Evolutionary conservation across 2,888 invertebrate genomes (phyloP).

Genomic region (Hedychridium roseum): DNA sequence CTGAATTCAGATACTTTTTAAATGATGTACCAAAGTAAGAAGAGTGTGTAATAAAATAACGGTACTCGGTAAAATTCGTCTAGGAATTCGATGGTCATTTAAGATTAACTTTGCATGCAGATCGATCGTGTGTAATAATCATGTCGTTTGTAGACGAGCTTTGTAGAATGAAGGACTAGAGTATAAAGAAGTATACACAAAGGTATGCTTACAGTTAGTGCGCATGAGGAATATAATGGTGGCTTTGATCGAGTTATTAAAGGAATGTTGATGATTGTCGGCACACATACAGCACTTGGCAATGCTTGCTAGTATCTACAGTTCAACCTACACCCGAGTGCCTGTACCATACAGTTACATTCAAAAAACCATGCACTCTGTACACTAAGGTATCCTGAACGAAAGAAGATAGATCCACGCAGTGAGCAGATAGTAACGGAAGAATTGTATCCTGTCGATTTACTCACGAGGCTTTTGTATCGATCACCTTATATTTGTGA

Average conservation of each 20-base stretch:
- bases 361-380: constrained; percentile 60
- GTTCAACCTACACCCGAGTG: constrained; percentile 61
- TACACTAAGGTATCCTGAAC: constrained; percentile 45
- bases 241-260: constrained; percentile 50
- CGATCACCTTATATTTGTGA: constrained; percentile 35
- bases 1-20: too few relatives aligned
- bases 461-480: constrained; percentile 32
- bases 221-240: constrained; percentile 44
- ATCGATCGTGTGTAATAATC: constrained; percentile 18
- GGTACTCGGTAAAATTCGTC: too few relatives aligned
- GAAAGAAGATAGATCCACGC: too few relatives aligned
- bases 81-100: too few relatives aligned
- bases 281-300: constrained; percentile 65
- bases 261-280: constrained; percentile 63
- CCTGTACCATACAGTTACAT: constrained; percentile 59
- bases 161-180: constrained; percentile 3
- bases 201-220: constrained; percentile 45
- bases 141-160: constrained; percentile 12
- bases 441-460: constrained; percentile 23
- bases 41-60: too few relatives aligned
- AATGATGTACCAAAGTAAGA: too few relatives aligned
- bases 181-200: constrained; percentile 27
- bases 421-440: too few relatives aligned
- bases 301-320: constrained; percentile 61
- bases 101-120: constrained; percentile 37